Evolutionary conservation across 2,888 invertebrate species (phyloP).

Genomic region (Philonicus albiceps): DNA sequence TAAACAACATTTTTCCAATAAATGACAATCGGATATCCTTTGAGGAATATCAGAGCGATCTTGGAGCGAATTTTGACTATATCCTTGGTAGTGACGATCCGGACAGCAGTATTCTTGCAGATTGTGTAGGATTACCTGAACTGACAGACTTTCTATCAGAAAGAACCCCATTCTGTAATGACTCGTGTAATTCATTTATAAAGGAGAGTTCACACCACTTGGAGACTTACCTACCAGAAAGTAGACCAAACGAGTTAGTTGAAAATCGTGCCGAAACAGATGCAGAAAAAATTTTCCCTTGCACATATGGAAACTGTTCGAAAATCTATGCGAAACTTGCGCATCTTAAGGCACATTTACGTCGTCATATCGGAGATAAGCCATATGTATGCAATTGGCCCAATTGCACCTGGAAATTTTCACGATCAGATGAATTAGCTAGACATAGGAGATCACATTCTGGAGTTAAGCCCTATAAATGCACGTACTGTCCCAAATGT

Average conservation of each 20-base stretch:
- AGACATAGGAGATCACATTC: slow-evolving; percentile 94
- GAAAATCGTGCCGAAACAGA: slow-evolving; percentile 55
- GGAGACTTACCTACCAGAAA: slow-evolving; percentile 50
- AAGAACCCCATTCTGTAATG: slow-evolving; percentile 67
- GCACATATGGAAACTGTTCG: slow-evolving; percentile 74
- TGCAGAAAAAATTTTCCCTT: slow-evolving; percentile 68
- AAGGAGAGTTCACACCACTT: slow-evolving; percentile 63
- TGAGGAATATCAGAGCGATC: slow-evolving; percentile 44
- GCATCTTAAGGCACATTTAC: slow-evolving; percentile 86
- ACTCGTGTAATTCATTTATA: slow-evolving; percentile 66
- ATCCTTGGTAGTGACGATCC: slow-evolving; percentile 52
- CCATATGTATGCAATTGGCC: slow-evolving; percentile 78
- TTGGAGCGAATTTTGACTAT: slow-evolving; percentile 46
- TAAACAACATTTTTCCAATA: slow-evolving; percentile 27
- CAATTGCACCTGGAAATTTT: slow-evolving; percentile 91
- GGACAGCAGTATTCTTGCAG: slow-evolving; percentile 60
- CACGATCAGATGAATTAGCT: slow-evolving; percentile 92
- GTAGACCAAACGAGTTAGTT: not conserved
- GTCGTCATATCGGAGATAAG: slow-evolving; percentile 83
- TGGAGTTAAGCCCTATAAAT: slow-evolving; percentile 92
- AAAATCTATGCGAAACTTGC: slow-evolving; percentile 90
- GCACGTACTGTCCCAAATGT: slow-evolving; percentile 84
- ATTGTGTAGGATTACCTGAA: slow-evolving; percentile 60
- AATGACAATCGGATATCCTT: slow-evolving; percentile 45
- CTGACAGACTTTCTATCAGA: slow-evolving; percentile 63